Percentiles rank a stretch among this genome's conserved stretches.
Conservation (phyloP, 2,888 invertebrate species). For the Hedya salicella region DNA sequence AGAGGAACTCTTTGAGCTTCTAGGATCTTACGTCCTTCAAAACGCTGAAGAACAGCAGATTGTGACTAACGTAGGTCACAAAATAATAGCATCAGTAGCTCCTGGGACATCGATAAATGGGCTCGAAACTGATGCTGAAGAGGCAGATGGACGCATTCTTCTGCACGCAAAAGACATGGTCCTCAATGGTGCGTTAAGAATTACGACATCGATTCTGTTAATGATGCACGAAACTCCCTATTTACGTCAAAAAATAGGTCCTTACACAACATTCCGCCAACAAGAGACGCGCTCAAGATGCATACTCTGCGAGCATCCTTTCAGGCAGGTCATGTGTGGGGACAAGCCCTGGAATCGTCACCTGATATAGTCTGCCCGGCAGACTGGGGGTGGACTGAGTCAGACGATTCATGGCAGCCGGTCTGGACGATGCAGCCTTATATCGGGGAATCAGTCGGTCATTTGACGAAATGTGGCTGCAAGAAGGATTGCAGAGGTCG, state of each 20-base stretch:
- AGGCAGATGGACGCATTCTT: not conserved
- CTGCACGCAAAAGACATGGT: conserved; percentile 7
- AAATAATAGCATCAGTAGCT: not conserved
- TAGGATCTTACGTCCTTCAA: too few relatives aligned
- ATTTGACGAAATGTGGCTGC: not conserved
- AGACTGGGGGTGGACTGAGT: not conserved
- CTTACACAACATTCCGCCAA: not conserved
- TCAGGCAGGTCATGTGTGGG: too few relatives aligned
- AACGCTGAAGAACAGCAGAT: too few relatives aligned
- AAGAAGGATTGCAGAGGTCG: not conserved
- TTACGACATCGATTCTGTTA: not conserved
- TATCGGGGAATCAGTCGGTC: not conserved
- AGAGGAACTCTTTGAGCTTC: conserved; percentile 4
- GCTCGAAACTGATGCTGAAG: too few relatives aligned
- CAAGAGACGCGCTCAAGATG: too few relatives aligned
- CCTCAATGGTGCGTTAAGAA: not conserved
- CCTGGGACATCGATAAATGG: too few relatives aligned
- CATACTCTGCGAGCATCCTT: too few relatives aligned
- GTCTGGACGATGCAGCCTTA: not conserved
- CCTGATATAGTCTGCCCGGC: not conserved
- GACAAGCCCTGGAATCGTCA: too few relatives aligned
- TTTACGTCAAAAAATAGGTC: not conserved
- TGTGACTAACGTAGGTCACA: too few relatives aligned
- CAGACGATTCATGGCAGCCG: too few relatives aligned
- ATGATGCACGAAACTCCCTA: not conserved